A percentile compares a stretch with the other conserved stretches of the same genome.
Evolutionary conservation across 2,888 invertebrate species (phyloP).

Genomic region (Eretmocerus hayati): DNA sequence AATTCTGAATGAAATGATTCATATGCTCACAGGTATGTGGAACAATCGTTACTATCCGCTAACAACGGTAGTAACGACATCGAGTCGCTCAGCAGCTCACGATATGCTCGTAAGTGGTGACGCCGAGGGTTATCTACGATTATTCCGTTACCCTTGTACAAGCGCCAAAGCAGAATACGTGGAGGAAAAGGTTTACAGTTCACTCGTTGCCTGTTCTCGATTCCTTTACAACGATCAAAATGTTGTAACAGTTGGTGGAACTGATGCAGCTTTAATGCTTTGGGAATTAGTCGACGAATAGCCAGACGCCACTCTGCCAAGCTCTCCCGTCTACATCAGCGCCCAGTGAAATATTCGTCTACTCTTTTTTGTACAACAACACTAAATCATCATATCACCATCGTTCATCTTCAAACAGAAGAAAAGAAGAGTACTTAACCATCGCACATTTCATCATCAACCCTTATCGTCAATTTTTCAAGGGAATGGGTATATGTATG

Average conservation of each 20-base stretch:
- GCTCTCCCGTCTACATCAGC: conserved; percentile 12
- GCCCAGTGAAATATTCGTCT: conserved; percentile 15
- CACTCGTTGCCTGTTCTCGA: conserved; percentile 68
- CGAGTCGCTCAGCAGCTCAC: conserved; percentile 74
- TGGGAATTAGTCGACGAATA: conserved; percentile 81
- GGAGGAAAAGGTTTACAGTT: conserved; percentile 82
- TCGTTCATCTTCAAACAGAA: too few relatives aligned
- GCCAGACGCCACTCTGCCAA: conserved; percentile 3
- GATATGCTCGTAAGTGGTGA: conserved; percentile 81
- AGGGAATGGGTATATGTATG: too few relatives aligned
- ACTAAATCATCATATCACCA: too few relatives aligned
- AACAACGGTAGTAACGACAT: conserved; percentile 74
- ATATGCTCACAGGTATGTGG: conserved; percentile 72
- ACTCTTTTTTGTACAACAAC: too few relatives aligned
- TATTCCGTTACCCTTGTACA: conserved; percentile 83
- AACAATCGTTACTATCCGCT: conserved; percentile 82
- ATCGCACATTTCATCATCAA: too few relatives aligned
- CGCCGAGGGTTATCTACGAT: conserved; percentile 78
- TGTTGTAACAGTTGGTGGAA: conserved; percentile 77
- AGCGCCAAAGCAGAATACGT: conserved; percentile 81
- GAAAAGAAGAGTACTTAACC: too few relatives aligned
- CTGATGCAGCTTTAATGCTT: conserved; percentile 82
- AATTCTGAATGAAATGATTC: too few relatives aligned
- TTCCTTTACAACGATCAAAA: conserved; percentile 84
- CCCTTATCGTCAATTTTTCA: too few relatives aligned